These are phyloP conservation scores for Medauroidea extradentata DNA, from an alignment of 1,140 invertebrate genomes.

Conservation along the genomic window DNA sequence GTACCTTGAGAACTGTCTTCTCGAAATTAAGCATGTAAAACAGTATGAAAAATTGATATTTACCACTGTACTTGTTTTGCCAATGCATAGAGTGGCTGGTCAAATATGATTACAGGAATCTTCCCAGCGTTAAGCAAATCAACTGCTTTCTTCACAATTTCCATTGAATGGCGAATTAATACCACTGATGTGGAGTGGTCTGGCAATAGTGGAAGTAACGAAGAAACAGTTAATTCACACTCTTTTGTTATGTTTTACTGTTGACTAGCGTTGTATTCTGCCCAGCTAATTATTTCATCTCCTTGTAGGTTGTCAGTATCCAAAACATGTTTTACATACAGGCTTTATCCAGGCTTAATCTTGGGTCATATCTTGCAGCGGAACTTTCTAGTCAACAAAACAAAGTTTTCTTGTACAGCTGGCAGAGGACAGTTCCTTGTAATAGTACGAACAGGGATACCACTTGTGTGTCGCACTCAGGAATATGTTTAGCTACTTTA, in stretches of 20 bases:
- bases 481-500: background rate
- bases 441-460: background rate
- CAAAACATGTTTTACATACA: no score
- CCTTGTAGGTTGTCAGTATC: background rate
- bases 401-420: background rate
- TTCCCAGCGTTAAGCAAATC: slow-evolving; percentile 21
- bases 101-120: slow-evolving; percentile 21
- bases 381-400: no score
- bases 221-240: background rate
- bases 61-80: slow-evolving; percentile 27
- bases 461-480: background rate
- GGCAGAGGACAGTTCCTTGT: background rate
- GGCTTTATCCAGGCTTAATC: no score
- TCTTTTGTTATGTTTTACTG: background rate
- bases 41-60: background rate
- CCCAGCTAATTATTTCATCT: background rate
- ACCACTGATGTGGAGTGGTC: background rate
- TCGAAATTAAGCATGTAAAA: background rate
- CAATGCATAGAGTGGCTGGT: slow-evolving; percentile 24
- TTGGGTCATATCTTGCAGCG: no score
- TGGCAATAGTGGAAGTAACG: background rate
- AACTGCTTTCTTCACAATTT: background rate
- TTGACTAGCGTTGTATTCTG: background rate
- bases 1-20: slow-evolving; percentile 6
- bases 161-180: background rate